Evolutionary conservation across 1,140 invertebrate genomes (phyloP).

Genomic region (Sycophaga agraensis): DNA sequence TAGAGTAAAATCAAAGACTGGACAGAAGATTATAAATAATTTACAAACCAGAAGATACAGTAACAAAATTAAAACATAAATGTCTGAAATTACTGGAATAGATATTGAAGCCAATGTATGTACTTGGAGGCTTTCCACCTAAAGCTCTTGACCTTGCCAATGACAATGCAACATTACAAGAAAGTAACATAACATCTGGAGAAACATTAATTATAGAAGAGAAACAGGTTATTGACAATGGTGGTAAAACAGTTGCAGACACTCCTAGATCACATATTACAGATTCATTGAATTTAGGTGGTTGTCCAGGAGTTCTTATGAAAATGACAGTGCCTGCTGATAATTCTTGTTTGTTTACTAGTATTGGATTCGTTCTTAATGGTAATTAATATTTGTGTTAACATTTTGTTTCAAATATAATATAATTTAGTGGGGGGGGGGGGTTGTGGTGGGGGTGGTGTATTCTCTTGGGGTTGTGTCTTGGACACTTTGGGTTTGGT

Average conservation of each 20-base stretch:
- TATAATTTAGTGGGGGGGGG: too few species aligned
- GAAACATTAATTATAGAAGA: slow-evolving; percentile 87
- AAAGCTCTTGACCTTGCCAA: slow-evolving; percentile 68
- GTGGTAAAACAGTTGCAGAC: slow-evolving; percentile 24
- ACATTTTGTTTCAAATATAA: too few species aligned
- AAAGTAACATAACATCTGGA: slow-evolving; percentile 72
- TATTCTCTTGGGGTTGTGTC: too few species aligned
- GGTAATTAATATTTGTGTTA: too few species aligned
- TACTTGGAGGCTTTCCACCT: slow-evolving; percentile 83
- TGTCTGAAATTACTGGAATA: slow-evolving; percentile 70
- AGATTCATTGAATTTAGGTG: slow-evolving; percentile 42
- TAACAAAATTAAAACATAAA: slow-evolving; percentile 72
- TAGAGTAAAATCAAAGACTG: slow-evolving; percentile 73
- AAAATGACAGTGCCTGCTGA: slow-evolving; percentile 90
- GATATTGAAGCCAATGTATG: slow-evolving; percentile 64
- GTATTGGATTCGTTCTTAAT: slow-evolving; percentile 69
- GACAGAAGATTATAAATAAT: slow-evolving; percentile 70
- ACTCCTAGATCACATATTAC: slow-evolving; percentile 46
- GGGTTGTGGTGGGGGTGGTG: too few species aligned
- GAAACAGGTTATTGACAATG: slow-evolving; percentile 50
- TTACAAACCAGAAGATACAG: slow-evolving; percentile 66
- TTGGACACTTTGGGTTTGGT: too few species aligned
- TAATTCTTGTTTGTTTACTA: slow-evolving; percentile 94
- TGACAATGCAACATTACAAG: slow-evolving; percentile 57
- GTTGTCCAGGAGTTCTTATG: slow-evolving; percentile 76